Conservation (phyloP, 2,113 vertebrate species). For the Seriola dumerili region DNA sequence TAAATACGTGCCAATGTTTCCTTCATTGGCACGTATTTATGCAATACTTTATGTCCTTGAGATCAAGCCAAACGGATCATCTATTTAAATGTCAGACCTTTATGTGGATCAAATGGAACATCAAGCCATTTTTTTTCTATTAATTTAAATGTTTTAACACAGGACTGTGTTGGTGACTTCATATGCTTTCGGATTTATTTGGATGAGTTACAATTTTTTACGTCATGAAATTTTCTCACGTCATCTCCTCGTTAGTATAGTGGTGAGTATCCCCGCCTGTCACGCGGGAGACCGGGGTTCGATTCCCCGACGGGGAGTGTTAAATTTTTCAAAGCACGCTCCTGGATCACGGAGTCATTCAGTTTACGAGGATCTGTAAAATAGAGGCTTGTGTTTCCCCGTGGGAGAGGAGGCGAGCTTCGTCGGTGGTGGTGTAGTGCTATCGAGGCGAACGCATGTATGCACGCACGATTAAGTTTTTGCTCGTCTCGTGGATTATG, state of each 20-base stretch:
- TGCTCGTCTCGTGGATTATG: too few relatives aligned
- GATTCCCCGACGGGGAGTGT: constrained; percentile 62
- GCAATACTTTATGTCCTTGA: neutral
- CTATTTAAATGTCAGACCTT: neutral
- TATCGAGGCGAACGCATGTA: too few relatives aligned
- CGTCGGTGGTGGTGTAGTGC: too few relatives aligned
- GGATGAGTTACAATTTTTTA: too few relatives aligned
- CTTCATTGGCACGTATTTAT: neutral
- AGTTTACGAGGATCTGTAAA: too few relatives aligned
- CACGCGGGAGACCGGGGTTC: constrained; percentile 53
- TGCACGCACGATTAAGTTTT: too few relatives aligned
- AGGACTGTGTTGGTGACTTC: too few relatives aligned
- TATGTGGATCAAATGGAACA: neutral
- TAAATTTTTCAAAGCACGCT: neutral
- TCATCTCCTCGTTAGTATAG: constrained; percentile 57
- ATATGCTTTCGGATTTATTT: neutral
- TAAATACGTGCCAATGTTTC: neutral
- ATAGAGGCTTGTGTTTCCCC: too few relatives aligned
- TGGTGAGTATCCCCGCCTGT: constrained; percentile 60
- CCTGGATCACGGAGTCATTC: too few relatives aligned
- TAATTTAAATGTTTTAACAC: too few relatives aligned
- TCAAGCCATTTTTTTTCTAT: neutral
- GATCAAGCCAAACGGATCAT: neutral
- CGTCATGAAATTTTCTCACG: too few relatives aligned
- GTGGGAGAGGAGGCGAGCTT: too few relatives aligned